Percentiles rank a stretch among this genome's conserved stretches.
Conservation (phyloP, 2,888 invertebrate species). For the Caradrina clavipalpis region DNA sequence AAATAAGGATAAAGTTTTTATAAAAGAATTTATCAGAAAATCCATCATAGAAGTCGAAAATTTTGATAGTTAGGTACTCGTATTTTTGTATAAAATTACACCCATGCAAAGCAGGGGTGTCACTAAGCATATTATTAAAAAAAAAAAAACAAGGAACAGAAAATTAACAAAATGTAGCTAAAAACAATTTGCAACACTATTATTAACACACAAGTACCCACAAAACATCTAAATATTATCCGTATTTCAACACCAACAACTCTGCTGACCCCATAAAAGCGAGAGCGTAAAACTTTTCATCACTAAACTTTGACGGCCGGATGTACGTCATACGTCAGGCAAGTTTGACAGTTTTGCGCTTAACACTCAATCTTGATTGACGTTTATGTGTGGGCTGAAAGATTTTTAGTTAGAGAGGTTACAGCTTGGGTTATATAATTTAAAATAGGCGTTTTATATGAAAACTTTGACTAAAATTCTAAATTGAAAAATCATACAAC, state of each 20-base stretch:
- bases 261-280: constrained; percentile 17
- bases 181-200: no score
- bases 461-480: not conserved
- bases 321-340: constrained; percentile 46
- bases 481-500: not conserved
- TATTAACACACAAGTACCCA: not conserved
- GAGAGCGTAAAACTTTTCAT: constrained; percentile 44
- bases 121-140: no score
- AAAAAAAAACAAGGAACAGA: no score
- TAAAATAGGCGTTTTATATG: constrained; percentile 9
- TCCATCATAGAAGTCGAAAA: no score
- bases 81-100: no score
- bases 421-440: constrained; percentile 28
- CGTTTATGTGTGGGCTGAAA: constrained; percentile 46
- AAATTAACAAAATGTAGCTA: no score
- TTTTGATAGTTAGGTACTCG: no score
- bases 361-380: constrained; percentile 53
- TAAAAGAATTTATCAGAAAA: no score
- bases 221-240: not conserved
- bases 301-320: constrained; percentile 44
- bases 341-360: constrained; percentile 54
- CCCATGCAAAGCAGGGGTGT: no score
- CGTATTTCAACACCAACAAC: constrained; percentile 5
- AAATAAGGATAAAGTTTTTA: no score
- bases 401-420: constrained; percentile 49